Evolutionary conservation across 1,140 invertebrate species (phyloP), one percentile per base, ranked within the genome.

Genomic region (Bombus soroeensis): DNA sequence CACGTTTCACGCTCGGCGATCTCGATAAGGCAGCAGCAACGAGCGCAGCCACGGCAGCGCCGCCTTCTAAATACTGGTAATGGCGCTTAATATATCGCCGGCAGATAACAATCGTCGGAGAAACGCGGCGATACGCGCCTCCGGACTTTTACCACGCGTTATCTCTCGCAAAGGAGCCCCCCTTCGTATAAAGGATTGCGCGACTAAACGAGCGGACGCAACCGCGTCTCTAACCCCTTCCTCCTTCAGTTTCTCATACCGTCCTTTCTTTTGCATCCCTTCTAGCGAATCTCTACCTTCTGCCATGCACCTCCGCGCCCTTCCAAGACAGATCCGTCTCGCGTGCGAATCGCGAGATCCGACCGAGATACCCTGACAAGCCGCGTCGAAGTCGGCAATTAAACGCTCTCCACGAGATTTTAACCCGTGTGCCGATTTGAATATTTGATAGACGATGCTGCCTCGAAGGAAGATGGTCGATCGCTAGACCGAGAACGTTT

Each of bases 11-110:
- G 84, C 71, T 39, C 74, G 88, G 71, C 91, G 88, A 93, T 93
- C 93, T 93, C 91, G 93, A 93, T 93, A 93, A 93, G 91, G 87
- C 41, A 47, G 37, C 47, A 43, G 47, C 74, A 78, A 39, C 73
- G 39, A 81, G 89, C 88, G 83, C 88, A 74, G 87, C 88, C 78
- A 87, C 85, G 87, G 86, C 88, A 91, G 89, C 87, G 89, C 91
- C 91, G 92, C 86, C 92, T 93, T 93, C 92, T 93, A 93, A 93
- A 93, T 93, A 92, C 92, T 89, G 90, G 90, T 93, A 93, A 93
- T 93, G 92, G 90, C 91, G 91, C 91, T 93, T 93, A 93, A 93
- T 93, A 93, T 92, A 93, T 93, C 92, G 93, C 88, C 87, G 87
- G 66, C 72, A 93, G 92, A 93, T 93, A 93, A 93, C 91, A 92